A percentile compares a stretch with the other conserved stretches of the same genome.
Conservation (phyloP, 2,797 vertebrate genomes). For the Alfaro cultratus region DNA sequence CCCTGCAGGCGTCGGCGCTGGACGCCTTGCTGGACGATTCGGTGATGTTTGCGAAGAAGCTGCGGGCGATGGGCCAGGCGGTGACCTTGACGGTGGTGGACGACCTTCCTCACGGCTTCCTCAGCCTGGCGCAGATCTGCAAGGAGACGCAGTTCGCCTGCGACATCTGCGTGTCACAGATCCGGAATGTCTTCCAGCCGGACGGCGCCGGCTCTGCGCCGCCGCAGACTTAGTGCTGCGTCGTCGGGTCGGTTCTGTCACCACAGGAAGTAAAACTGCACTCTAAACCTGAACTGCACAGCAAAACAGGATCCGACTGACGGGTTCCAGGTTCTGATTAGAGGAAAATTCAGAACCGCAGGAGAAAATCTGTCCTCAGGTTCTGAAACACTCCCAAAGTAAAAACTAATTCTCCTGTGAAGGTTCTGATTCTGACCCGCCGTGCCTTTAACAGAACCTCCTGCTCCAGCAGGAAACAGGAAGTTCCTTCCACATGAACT, state of each 20-base stretch:
- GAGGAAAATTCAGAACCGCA: neutral
- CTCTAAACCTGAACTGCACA: slow-evolving; percentile 37
- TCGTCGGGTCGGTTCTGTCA: neutral
- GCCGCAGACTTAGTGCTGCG: slow-evolving; percentile 25
- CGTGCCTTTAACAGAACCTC: neutral
- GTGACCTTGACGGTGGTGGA: slow-evolving; percentile 87
- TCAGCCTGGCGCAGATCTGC: slow-evolving; percentile 84
- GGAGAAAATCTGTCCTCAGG: neutral
- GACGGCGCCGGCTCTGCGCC: slow-evolving; percentile 11
- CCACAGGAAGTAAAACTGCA: slow-evolving; percentile 14
- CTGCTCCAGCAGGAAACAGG: neutral
- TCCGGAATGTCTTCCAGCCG: slow-evolving; percentile 78
- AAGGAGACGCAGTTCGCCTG: slow-evolving; percentile 85
- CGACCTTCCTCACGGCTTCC: slow-evolving; percentile 91
- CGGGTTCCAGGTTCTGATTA: neutral
- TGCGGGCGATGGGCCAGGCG: slow-evolving; percentile 80
- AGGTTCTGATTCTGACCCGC: neutral
- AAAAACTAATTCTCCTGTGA: neutral
- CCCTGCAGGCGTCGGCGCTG: slow-evolving; percentile 85
- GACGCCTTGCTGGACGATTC: slow-evolving; percentile 92
- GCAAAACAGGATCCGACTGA: neutral
- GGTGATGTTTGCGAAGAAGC: slow-evolving; percentile 89
- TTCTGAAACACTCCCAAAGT: neutral
- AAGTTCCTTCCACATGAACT: neutral
- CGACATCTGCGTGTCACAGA: slow-evolving; percentile 78